Base-by-base conservation (phyloP, 2,113 vertebrate genomes). In the Dipodomys merriami region DNA sequence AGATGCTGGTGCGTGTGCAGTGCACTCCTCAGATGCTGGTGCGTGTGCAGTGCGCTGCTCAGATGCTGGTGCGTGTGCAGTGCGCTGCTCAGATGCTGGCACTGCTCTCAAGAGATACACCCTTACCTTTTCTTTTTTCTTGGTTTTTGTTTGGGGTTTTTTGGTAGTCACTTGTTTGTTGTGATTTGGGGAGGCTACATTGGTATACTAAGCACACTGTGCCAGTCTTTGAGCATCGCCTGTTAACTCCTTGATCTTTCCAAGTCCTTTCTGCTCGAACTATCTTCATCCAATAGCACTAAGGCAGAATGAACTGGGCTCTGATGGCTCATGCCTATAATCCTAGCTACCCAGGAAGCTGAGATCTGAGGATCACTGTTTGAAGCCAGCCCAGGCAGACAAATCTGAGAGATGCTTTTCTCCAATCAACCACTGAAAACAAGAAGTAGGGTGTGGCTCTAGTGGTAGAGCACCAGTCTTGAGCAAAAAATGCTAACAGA, bases 281-380 rank as follows among this genome's bases (percentile, higher is more conserved):
- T 27, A 27, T 94, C 88, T 95, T 83, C 83, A 90, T 29, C 93
- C 88, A 86, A n/a, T 39, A 69, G 53, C 39, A 76, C 79, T 92
- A 84, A 93, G 89, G 64, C 86, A 82, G 90, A 92, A 90, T 13
- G 15, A 57, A 57, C 15, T 16, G 53, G 53, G 53, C 53, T 57
- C 53, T 57, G 12, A 12, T 13, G 53, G 13, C 53, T 57, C 53
- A 57, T 18, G 15, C 53, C 53, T 57, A 13, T 57, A 13, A 57
- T 4, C 53, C 53, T 57, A 57, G 53, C 53, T 18, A 16, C 53
- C 15, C 53, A 57, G 53, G 53, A 57, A 57, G 53, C 53, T 57
- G 53, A 57, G 53, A 13, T 57, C 12, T 13, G 53, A 57, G 53
- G 53, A 57, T 57, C 16, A 16, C 53, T 18, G 53, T 57, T 57